Base-by-base conservation (phyloP, 2,113 vertebrate genomes). In the Pogona vitticeps region DNA sequence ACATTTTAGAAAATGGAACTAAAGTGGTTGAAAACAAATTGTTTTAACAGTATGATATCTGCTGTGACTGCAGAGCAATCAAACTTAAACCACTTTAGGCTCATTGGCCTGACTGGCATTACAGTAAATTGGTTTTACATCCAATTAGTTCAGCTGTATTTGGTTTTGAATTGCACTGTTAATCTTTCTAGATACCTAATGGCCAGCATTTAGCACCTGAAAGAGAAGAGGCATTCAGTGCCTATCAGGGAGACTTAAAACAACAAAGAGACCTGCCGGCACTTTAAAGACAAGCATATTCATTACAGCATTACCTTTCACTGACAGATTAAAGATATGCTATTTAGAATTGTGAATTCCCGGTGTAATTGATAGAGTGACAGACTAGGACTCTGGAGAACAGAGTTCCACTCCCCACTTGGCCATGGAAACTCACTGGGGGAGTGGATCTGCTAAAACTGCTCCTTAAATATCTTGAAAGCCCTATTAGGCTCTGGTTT, bases 131-230 rank as follows among this genome's bases (percentile, higher is more conserved):
- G 61, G 73, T 42, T 77, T 86, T 79, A 59, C 59, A 40, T 17
- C 36, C 38, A 79, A 86, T 86, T 59, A 78, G 75, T 70, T 58
- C 10, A 40, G 52, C 52, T 71, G 67, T n/a, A 61, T 86, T 71
- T 70, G 76, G 36, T 70, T 78, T 79, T 78, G 76, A 86, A 79
- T 80, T 26, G 33, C 58, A 59, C 46, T 40, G 73, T 85, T 85
- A 68, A 85, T 77, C 75, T 71, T 86, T 86, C 77, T 31, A 33
- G 85, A 28, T 12, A 80, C 67, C 17, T 33, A 80, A 31, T n/a
- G 3, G 36, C 23, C 59, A 86, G 38, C 6, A 46, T 33, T 65
- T 84, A 42, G 20, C 33, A 61, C 7, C 68, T 86, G 67, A 80
- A 72, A 36, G 10, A 59, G 28, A 3, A 13, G 42, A 42, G 42